Base-by-base conservation (phyloP, 2,888 invertebrate species). In the Carabus problematicus region DNA sequence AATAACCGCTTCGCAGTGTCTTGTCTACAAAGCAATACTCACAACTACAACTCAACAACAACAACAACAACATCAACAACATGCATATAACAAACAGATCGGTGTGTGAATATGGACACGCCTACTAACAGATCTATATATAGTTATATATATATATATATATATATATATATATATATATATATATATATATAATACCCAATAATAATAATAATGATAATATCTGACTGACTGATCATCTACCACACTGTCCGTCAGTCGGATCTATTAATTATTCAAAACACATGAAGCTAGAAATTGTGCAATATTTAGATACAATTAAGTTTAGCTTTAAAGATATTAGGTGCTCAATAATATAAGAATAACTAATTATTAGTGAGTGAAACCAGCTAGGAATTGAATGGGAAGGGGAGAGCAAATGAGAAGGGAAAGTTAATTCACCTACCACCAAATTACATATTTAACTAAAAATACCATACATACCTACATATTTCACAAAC, bases 311-410 rank as follows among this genome's bases (percentile, higher is more conserved):
- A 82, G 82, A 77, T 74, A 76, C 72, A 77, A 74, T 77, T 77
- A 77, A 75, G 74, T 80, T 80, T 82, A 82, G 82, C 82, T 82
- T 82, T 82, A 82, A 82, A 77, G 73, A 71, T 69, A 78, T 81
- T 82, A 82, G 82, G 82, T 83, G 83, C 82, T 82, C 82, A 82
- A 83, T 77, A 77, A 79, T 79, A 78, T 79, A 74, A 74, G 56
- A 52, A 52, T 60, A 58, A 29, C 39, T 54, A 39, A 70, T 42
- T 70, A 70, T 59, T 68, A 68, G 61, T 64, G 60, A 72, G 54
- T 71, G 69, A 69, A 69, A 62, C 69, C 69, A 56, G 62, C 62
- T 69, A 56, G 69, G 62, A 61, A 69, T 67, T 67, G 67, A 67
- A 60, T 42, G 40, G 45, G 42, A 56, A 47, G 16, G 12, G 43